Percentiles rank a stretch among this genome's conserved stretches.
These are phyloP conservation scores for Sesamia nonagrioides DNA, from an alignment of 1,140 invertebrate genomes.

Conservation along the genomic window DNA sequence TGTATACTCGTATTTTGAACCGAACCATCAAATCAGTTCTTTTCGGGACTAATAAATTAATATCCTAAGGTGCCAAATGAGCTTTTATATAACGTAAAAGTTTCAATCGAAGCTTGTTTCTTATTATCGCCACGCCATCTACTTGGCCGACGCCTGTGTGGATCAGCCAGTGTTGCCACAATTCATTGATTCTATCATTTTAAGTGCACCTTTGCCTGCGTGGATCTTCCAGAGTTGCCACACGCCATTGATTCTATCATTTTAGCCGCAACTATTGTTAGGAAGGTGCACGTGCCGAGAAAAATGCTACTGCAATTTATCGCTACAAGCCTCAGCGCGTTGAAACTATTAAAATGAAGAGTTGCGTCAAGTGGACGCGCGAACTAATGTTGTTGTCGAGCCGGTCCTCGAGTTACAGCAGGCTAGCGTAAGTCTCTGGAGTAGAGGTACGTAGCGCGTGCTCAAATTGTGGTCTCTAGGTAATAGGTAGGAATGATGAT, in stretches of 20 bases:
- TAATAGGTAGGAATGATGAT: neutral
- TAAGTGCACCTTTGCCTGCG: constrained; percentile 31
- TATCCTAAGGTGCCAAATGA: neutral
- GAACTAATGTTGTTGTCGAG: constrained; percentile 29
- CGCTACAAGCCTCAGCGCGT: constrained; percentile 65
- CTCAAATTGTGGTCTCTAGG: neutral
- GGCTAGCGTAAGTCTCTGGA: neutral
- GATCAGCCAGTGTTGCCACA: constrained; percentile 29
- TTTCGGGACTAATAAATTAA: neutral
- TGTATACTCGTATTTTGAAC: neutral
- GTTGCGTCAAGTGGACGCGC: constrained; percentile 39
- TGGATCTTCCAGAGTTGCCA: constrained; percentile 35
- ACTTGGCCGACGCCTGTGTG: constrained; percentile 33
- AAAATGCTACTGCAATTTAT: constrained; percentile 70
- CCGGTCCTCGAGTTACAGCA: constrained; percentile 7
- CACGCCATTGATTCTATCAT: constrained; percentile 44
- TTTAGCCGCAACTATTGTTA: constrained; percentile 51
- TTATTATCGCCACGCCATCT: constrained; percentile 6
- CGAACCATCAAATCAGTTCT: neutral
- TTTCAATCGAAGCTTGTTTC: neutral
- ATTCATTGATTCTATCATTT: constrained; percentile 40
- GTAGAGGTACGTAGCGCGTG: neutral
- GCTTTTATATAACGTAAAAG: constrained; percentile 15
- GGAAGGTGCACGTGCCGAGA: constrained; percentile 57
- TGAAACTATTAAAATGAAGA: constrained; percentile 61